phyloP scores from a whole-genome alignment of 2,797 vertebrate species.

The Tangara arthus region DNA sequence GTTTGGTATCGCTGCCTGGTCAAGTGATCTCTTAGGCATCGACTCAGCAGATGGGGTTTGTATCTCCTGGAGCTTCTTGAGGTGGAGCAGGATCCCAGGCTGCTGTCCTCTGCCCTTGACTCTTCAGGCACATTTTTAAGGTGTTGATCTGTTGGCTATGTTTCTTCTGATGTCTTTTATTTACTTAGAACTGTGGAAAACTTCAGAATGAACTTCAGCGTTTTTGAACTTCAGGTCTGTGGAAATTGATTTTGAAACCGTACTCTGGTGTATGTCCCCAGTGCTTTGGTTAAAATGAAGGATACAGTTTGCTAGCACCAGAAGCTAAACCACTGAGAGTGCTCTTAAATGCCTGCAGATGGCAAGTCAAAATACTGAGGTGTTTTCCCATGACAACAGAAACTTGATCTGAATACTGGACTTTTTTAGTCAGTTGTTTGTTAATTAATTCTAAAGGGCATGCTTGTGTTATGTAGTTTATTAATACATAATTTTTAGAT shows the following conservation, averaged over 20 bases:
- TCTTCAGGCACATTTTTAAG: rapidly evolving
- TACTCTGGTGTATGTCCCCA: background rate
- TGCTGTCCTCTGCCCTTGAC: background rate
- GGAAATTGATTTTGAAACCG: background rate
- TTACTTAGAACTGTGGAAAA: background rate
- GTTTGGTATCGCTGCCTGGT: background rate
- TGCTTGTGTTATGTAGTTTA: background rate
- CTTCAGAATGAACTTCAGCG: background rate
- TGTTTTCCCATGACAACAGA: background rate
- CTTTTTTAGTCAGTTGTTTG: background rate
- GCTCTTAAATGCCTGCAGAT: background rate
- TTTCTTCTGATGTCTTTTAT: background rate
- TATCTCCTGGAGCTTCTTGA: background rate
- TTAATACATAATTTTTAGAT: background rate
- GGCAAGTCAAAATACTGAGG: background rate
- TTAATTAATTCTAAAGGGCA: background rate
- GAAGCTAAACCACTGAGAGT: background rate
- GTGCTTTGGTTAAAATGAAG: background rate
- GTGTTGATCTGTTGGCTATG: background rate
- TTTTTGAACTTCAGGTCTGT: background rate
- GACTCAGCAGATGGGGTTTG: rapidly evolving
- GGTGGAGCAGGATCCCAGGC: background rate
- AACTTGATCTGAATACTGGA: background rate
- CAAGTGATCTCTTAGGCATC: rapidly evolving
- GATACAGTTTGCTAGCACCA: background rate